Evolutionary conservation across 2,113 vertebrate genomes (phyloP), one percentile per base, ranked within the genome.

Genomic region (Cyprinus carpio): DNA sequence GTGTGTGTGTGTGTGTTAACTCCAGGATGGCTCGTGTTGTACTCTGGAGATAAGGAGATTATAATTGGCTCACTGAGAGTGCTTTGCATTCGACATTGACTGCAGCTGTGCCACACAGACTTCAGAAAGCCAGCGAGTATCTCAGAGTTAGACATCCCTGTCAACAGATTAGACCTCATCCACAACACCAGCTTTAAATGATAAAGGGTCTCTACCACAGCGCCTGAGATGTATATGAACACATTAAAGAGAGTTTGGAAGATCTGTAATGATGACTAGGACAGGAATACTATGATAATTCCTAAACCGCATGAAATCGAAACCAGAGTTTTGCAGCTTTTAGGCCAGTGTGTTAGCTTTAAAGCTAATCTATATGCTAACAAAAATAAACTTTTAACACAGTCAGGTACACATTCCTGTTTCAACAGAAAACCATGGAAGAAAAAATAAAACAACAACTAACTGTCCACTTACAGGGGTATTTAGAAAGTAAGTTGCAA

Each of bases 1-100:
- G 87, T 83, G 90, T 85, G 83, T 87, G 87, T 79, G 89, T 49
- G 85, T 87, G 86, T 83, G 90, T 85, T 81, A 12, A 58, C 81
- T 83, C 12, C 49, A 67, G 62, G 43, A 81, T 81, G 60, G 60
- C 15, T 65, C 69, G 80, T 81, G 80, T 81, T 81, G 60, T 27
- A 58, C 81, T 83, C 81, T 72, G 67, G 51, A 83, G 81, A 83
- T 83, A 72, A 72, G 81, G 49, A 71, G 67, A 71, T 83, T 83
- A 83, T 83, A 72, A 83, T 83, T 83, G 81, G 81, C 49, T 69
- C 27, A 34, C n/a, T 56, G 67, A 83, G 11, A 74, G 81, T 83
- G 81, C 31, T 83, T 72, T 83, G 67, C 31, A 72, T 83, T 83
- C 64, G 67, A 82, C 25, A 69, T 27, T 69, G 46, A 82, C 64